These are phyloP conservation scores for Parthenolecanium corni DNA, from an alignment of 2,888 invertebrate genomes.

Conservation along the genomic window DNA sequence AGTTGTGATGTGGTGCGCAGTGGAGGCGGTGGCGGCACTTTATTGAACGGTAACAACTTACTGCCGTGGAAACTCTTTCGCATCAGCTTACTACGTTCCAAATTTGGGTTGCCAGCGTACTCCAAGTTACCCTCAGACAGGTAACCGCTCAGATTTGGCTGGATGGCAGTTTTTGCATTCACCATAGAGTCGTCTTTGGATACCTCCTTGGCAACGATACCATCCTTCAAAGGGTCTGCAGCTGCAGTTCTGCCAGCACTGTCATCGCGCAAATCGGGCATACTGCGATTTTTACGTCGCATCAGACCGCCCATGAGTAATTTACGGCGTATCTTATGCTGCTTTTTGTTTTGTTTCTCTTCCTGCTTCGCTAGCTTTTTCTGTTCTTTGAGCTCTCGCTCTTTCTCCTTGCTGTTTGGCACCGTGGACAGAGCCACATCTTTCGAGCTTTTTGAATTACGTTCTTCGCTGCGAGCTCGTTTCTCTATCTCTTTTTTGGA, in stretches of 20 bases:
- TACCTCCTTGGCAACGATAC: slow-evolving; percentile 37
- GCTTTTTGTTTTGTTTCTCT: slow-evolving; percentile 65
- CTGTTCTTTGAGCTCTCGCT: slow-evolving; percentile 41
- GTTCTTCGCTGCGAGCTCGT: slow-evolving; percentile 69
- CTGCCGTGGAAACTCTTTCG: slow-evolving; percentile 79
- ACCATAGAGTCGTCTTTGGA: slow-evolving; percentile 57
- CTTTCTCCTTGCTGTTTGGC: slow-evolving; percentile 30
- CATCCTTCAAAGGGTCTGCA: slow-evolving; percentile 36
- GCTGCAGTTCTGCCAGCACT: slow-evolving; percentile 39
- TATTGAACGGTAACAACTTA: slow-evolving; percentile 67
- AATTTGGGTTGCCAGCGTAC: slow-evolving; percentile 63
- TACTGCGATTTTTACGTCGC: slow-evolving; percentile 74
- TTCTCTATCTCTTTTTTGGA: slow-evolving; percentile 59
- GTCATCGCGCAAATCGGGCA: slow-evolving; percentile 81
- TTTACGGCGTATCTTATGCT: slow-evolving; percentile 79
- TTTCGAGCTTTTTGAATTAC: slow-evolving; percentile 59
- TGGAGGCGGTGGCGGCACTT: slow-evolving; percentile 75
- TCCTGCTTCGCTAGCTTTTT: slow-evolving; percentile 48
- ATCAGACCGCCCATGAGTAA: slow-evolving; percentile 80
- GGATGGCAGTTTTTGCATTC: slow-evolving; percentile 42
- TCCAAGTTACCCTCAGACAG: slow-evolving; percentile 79
- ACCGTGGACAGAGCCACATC: slow-evolving; percentile 59
- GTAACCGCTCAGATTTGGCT: slow-evolving; percentile 60
- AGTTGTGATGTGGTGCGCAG: slow-evolving; percentile 76
- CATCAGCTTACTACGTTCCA: slow-evolving; percentile 77